These are phyloP conservation scores for Sparus aurata DNA, from an alignment of 2,797 vertebrate genomes.

Conservation along the genomic window DNA sequence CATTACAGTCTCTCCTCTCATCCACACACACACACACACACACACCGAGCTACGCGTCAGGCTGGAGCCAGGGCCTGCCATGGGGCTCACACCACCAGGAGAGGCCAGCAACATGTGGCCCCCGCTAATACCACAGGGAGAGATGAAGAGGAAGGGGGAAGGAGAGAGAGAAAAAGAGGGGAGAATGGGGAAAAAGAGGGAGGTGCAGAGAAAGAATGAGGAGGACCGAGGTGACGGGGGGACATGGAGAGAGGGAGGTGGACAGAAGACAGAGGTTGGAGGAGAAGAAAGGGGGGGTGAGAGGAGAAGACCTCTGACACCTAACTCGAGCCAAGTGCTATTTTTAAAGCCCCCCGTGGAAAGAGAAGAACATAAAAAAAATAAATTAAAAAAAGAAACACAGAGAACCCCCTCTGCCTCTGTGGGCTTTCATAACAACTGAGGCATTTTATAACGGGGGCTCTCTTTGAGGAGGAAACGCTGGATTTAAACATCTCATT, in stretches of 20 bases:
- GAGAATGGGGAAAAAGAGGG: background rate
- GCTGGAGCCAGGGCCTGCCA: conserved; percentile 95
- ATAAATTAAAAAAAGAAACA: conserved; percentile 55
- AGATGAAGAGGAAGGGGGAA: conserved; percentile 71
- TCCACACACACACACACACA: conserved; percentile 11
- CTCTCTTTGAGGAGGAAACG: conserved; percentile 30
- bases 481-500: conserved; percentile 19
- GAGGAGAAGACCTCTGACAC: conserved; percentile 81
- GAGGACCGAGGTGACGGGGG: conserved; percentile 34
- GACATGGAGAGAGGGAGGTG: conserved; percentile 26
- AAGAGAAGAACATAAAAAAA: conserved; percentile 69
- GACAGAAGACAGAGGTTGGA: conserved; percentile 44
- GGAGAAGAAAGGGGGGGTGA: conserved; percentile 28
- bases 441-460: conserved; percentile 48
- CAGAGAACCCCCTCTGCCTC: conserved; percentile 43
- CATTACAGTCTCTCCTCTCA: conserved; percentile 69
- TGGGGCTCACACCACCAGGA: conserved; percentile 87
- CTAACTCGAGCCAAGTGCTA: conserved; percentile 83
- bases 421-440: conserved; percentile 60
- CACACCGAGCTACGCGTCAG: conserved; percentile 86
- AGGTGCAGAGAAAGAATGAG: background rate
- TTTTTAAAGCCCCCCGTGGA: conserved; percentile 83
- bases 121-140: conserved; percentile 90
- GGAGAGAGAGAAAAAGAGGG: conserved; percentile 6
- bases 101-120: conserved; percentile 94